Evolutionary conservation across 2,888 invertebrate genomes (phyloP).

Genomic region (Hypomecis atomaria): DNA sequence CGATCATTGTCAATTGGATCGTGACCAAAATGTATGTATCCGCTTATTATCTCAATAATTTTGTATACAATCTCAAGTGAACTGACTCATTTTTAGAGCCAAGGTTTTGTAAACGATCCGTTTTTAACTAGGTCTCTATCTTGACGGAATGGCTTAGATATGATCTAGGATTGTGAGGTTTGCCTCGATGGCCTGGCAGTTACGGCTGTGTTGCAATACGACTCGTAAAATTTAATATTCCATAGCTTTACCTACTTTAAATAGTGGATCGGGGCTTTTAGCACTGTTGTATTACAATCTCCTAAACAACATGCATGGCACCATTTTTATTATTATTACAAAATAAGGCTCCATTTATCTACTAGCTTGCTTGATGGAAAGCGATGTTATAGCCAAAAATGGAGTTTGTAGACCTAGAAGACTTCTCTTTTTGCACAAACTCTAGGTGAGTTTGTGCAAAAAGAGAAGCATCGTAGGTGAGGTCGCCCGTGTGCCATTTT

Average conservation of each 20-base stretch:
- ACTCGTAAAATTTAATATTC: background rate
- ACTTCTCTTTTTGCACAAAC: no score
- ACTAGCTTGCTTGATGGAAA: no score
- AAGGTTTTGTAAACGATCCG: slow-evolving; percentile 71
- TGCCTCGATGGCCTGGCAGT: slow-evolving; percentile 13
- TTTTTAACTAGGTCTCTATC: slow-evolving; percentile 57
- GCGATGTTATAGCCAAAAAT: no score
- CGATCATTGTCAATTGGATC: slow-evolving; percentile 84
- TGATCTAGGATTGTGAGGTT: slow-evolving; percentile 25
- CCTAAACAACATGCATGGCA: no score
- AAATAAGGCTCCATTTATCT: no score
- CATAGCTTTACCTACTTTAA: background rate
- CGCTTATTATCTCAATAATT: slow-evolving; percentile 84
- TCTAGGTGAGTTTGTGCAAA: no score
- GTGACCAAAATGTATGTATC: slow-evolving; percentile 84
- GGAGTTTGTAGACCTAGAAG: no score
- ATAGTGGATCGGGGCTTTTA: no score
- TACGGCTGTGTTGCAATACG: slow-evolving; percentile 3
- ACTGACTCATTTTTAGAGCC: slow-evolving; percentile 81
- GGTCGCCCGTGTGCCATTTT: no score
- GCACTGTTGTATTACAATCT: no score
- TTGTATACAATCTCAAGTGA: slow-evolving; percentile 74
- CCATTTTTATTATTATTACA: no score
- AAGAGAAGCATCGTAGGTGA: no score
- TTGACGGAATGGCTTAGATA: slow-evolving; percentile 28